These are phyloP conservation scores for Steatornis caripensis DNA, from an alignment of 2,113 vertebrate genomes.

Conservation along the genomic window DNA sequence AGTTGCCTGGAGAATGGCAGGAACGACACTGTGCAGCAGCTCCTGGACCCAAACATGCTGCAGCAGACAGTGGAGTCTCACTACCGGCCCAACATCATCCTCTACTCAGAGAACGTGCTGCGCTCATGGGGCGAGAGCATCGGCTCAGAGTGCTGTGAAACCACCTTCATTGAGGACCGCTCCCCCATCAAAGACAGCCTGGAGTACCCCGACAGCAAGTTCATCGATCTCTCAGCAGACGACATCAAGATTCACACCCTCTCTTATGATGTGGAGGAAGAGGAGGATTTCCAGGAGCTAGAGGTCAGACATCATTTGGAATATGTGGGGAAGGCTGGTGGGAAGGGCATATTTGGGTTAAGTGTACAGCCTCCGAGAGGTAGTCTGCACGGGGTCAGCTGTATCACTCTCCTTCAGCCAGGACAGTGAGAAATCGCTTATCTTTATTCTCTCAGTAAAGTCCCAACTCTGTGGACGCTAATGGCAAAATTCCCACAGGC, in stretches of 20 bases:
- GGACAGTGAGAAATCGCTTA: accelerated
- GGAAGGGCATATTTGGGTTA: background rate
- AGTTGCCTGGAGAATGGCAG: constrained; percentile 49
- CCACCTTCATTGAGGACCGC: constrained; percentile 89
- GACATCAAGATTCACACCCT: constrained; percentile 89
- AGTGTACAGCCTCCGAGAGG: background rate
- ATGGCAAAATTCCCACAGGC: background rate
- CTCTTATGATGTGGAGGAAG: constrained; percentile 88
- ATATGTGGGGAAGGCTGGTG: background rate
- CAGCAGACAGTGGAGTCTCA: constrained; percentile 78
- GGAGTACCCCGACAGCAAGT: constrained; percentile 80
- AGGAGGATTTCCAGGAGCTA: constrained; percentile 90
- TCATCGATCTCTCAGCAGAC: constrained; percentile 81
- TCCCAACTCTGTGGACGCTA: background rate
- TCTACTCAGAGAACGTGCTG: constrained; percentile 84
- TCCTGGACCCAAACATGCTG: constrained; percentile 85
- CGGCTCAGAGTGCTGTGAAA: constrained; percentile 86
- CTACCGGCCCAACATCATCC: constrained; percentile 82
- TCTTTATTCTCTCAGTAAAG: background rate
- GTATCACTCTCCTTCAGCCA: background rate
- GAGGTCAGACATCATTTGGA: constrained; percentile 78
- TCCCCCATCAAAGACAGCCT: constrained; percentile 80
- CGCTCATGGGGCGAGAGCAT: constrained; percentile 80
- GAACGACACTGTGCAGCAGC: constrained; percentile 76
- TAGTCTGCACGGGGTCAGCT: background rate